Conservation (phyloP, 2,113 vertebrate genomes). For the Arvicanthis niloticus region DNA sequence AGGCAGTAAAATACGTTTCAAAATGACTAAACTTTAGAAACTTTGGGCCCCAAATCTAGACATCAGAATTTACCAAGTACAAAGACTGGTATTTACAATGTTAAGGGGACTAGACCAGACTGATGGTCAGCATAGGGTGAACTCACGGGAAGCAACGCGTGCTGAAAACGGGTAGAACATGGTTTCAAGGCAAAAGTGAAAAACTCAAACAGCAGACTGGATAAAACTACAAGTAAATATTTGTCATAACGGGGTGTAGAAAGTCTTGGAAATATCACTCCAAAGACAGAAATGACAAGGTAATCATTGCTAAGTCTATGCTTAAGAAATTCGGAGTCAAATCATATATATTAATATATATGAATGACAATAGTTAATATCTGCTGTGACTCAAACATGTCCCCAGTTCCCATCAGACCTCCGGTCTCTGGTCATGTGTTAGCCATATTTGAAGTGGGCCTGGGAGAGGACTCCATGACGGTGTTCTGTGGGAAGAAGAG, state of each 20-base stretch:
- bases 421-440: background rate
- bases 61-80: background rate
- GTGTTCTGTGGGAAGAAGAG: background rate
- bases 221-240: background rate
- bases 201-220: background rate
- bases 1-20: background rate
- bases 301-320: background rate
- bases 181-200: background rate
- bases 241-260: background rate
- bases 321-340: slow-evolving; percentile 12
- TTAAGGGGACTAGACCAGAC: background rate
- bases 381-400: background rate
- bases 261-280: background rate
- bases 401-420: background rate
- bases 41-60: background rate
- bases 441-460: background rate
- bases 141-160: background rate
- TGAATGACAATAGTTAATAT: background rate
- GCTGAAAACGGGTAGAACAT: background rate
- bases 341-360: background rate
- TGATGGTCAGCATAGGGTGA: background rate
- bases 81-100: background rate
- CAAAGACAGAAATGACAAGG: background rate
- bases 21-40: slow-evolving; percentile 39
- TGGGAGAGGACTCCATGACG: background rate